phyloP scores from a whole-genome alignment of 2,113 vertebrate species.

The Crotalus helleri region DNA sequence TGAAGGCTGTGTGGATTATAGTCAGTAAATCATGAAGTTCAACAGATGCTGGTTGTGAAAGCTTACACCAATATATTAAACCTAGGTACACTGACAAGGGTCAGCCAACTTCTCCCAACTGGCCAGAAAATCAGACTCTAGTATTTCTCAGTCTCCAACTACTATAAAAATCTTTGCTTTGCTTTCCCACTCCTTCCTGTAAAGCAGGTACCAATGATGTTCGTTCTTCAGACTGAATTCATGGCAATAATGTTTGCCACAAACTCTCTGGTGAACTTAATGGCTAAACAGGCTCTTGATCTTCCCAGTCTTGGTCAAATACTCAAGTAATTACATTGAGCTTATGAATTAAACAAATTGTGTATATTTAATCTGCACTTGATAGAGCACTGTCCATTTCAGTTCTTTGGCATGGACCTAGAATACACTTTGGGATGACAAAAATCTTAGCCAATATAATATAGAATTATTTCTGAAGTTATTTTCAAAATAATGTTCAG shows the following conservation, averaged over 20 bases:
- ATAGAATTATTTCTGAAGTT: not conserved
- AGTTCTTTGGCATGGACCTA: no score
- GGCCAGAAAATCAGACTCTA: not conserved
- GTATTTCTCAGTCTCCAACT: not conserved
- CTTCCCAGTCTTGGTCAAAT: not conserved
- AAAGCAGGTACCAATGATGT: not conserved
- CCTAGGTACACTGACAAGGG: not conserved
- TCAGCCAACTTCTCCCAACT: not conserved
- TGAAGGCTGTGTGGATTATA: not conserved
- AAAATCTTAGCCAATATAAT: no score
- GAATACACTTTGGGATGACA: not conserved
- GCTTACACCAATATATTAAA: not conserved
- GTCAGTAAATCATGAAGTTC: not conserved
- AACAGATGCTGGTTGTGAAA: not conserved
- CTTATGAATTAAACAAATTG: not conserved
- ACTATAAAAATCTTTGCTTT: not conserved
- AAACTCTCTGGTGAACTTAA: not conserved
- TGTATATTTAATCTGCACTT: not conserved
- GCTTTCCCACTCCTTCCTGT: not conserved
- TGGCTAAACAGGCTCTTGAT: not conserved
- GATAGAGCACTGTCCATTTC: not conserved
- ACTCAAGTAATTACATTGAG: not conserved
- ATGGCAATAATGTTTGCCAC: not conserved
- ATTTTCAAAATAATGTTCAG: constrained; percentile 20
- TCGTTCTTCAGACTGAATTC: not conserved